These are phyloP conservation scores for Acronicta aceris DNA, from an alignment of 2,888 invertebrate species.

Conservation along the genomic window DNA sequence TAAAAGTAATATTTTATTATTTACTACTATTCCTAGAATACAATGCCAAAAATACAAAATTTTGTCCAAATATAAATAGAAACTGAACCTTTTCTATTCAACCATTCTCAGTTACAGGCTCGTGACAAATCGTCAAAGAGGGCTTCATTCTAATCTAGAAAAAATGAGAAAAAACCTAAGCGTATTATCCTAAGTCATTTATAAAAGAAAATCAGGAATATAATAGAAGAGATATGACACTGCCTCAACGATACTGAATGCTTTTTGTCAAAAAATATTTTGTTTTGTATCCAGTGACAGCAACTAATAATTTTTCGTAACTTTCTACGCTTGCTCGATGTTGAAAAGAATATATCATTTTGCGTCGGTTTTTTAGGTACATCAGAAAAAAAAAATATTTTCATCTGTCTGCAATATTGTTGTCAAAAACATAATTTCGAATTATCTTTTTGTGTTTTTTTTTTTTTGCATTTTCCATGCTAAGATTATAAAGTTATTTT, in stretches of 20 bases:
- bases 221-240: conserved; percentile 46
- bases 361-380: too few species aligned
- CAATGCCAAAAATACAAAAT: not conserved
- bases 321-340: not conserved
- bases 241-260: conserved; percentile 8
- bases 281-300: conserved; percentile 43
- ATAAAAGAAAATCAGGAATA: conserved; percentile 41
- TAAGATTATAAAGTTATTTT: too few species aligned
- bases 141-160: conserved; percentile 22
- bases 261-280: conserved; percentile 34
- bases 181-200: conserved; percentile 42
- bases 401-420: too few species aligned
- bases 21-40: not conserved
- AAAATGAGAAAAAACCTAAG: conserved; percentile 20
- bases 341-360: too few species aligned
- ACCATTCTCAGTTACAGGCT: conserved; percentile 13
- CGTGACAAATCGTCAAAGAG: conserved; percentile 27
- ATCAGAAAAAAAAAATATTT: too few species aligned
- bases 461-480: too few species aligned
- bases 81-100: not conserved
- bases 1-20: not conserved
- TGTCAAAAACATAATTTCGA: too few species aligned
- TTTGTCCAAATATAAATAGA: conserved; percentile 9
- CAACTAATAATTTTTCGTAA: conserved; percentile 43
- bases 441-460: too few species aligned